Conservation (phyloP, 2,113 vertebrate species). For the Sciurus niger region DNA sequence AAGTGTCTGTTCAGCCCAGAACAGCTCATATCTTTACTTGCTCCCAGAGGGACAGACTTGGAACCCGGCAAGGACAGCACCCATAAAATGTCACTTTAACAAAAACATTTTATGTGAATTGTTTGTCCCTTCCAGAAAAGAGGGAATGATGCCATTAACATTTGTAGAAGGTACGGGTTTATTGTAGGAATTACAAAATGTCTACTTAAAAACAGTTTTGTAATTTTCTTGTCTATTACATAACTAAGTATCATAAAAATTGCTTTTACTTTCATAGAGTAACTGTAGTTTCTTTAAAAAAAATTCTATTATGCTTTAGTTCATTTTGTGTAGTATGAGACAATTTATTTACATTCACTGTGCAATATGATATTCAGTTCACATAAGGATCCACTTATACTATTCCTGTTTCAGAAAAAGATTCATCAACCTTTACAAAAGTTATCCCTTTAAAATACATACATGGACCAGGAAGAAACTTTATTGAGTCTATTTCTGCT, state of each 20-base stretch:
- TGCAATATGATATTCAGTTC: neutral
- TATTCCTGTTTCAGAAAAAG: neutral
- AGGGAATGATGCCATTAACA: constrained; percentile 50
- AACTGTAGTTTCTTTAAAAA: neutral
- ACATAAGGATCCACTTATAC: neutral
- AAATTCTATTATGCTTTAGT: neutral
- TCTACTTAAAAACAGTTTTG: constrained; percentile 1
- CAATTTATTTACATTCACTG: neutral
- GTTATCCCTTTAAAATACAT: neutral
- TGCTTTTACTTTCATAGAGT: neutral
- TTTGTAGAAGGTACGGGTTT: constrained; percentile 27
- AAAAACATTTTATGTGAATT: constrained; percentile 13
- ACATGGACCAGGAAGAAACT: neutral
- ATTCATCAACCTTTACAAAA: neutral
- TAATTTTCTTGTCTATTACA: constrained; percentile 43
- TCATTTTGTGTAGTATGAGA: neutral
- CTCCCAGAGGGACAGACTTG: neutral
- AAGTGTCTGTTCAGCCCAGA: neutral
- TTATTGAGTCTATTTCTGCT: neutral
- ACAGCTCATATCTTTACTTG: neutral
- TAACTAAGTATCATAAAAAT: neutral
- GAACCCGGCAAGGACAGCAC: neutral
- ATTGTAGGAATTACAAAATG: constrained; percentile 16
- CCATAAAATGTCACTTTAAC: constrained; percentile 54
- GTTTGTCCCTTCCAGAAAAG: constrained; percentile 35